phyloP scores from a whole-genome alignment of 2,113 vertebrate genomes.

The Riparia riparia region DNA sequence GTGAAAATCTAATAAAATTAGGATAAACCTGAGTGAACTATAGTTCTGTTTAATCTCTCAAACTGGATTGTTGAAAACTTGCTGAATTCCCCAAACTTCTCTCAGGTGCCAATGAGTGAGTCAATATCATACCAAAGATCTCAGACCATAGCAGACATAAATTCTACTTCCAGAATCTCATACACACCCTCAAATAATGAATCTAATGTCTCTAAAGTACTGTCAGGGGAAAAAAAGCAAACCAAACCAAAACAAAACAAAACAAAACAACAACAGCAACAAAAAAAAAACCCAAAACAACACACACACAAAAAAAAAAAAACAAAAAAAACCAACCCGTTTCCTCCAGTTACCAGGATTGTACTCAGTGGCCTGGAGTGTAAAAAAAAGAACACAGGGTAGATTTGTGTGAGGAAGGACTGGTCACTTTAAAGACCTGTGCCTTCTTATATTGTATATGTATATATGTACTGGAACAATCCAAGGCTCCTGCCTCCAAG shows the following conservation, averaged over 20 bases:
- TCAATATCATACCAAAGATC: constrained; percentile 54
- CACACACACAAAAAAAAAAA: too few species aligned
- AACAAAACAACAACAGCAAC: too few species aligned
- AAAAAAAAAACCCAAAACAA: too few species aligned
- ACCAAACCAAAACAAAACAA: too few species aligned
- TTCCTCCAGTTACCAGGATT: neutral
- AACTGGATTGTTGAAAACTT: constrained; percentile 45
- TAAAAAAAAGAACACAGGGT: neutral
- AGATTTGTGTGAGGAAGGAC: neutral
- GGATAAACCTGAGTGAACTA: constrained; percentile 28
- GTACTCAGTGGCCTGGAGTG: neutral
- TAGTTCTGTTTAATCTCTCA: constrained; percentile 60
- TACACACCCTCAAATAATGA: constrained; percentile 50
- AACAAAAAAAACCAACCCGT: neutral
- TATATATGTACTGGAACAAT: neutral
- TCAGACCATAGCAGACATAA: constrained; percentile 41
- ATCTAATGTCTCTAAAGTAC: neutral
- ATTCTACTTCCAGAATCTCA: constrained; percentile 50
- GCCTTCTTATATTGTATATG: neutral
- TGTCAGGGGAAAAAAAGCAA: neutral
- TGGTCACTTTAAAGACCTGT: neutral
- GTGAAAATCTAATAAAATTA: constrained; percentile 64
- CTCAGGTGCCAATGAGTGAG: constrained; percentile 60
- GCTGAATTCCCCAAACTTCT: constrained; percentile 60
- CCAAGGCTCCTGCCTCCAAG: neutral